Conservation (phyloP, 2,888 invertebrate species). For the Hemaris fuciformis region DNA sequence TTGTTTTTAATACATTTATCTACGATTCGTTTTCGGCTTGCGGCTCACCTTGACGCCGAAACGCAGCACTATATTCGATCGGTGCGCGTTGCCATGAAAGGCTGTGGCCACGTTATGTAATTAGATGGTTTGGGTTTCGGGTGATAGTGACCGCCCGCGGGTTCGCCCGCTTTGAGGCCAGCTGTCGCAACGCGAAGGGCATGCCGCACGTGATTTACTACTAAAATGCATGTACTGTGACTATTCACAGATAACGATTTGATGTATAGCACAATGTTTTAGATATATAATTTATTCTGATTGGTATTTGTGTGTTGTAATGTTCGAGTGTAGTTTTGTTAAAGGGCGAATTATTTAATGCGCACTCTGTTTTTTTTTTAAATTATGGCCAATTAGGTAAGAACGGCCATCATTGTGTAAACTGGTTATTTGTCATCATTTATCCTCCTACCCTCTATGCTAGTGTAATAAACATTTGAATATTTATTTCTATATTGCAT, state of each 20-base stretch:
- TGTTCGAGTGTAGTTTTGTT: too few species aligned
- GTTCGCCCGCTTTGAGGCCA: neutral
- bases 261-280: neutral
- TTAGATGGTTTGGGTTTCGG: neutral
- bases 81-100: slow-evolving; percentile 8
- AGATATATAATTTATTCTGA: neutral
- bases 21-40: slow-evolving; percentile 56
- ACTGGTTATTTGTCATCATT: too few species aligned
- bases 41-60: slow-evolving; percentile 55
- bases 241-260: neutral
- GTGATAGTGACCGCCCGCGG: neutral
- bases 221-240: neutral
- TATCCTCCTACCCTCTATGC: too few species aligned
- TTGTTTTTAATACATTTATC: slow-evolving; percentile 60
- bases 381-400: too few species aligned
- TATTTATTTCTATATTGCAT: too few species aligned
- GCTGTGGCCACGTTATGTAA: neutral
- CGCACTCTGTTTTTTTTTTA: neutral
- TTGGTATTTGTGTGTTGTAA: neutral
- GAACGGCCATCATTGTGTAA: too few species aligned
- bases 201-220: neutral
- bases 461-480: too few species aligned
- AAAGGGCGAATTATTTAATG: neutral
- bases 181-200: neutral
- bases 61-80: slow-evolving; percentile 6